Conservation (phyloP, 1,140 invertebrate species). For the Atta cephalotes region DNA sequence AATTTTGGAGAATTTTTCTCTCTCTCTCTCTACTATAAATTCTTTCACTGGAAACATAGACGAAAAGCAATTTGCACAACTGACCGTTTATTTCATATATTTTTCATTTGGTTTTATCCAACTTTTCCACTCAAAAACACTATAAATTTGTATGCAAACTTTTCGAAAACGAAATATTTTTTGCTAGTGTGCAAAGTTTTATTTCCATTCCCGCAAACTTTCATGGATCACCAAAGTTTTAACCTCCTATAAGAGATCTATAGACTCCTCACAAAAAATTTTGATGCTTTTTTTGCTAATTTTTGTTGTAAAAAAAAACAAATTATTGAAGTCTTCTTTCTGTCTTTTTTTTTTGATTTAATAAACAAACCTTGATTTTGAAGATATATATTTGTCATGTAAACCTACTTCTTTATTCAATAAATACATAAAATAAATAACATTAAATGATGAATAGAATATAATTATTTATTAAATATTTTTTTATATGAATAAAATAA, state of each 20-base stretch:
- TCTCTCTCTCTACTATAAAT: background rate
- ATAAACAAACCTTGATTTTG: background rate
- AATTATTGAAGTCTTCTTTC: background rate
- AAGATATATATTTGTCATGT: background rate
- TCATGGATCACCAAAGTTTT: background rate
- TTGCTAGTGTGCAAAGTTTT: background rate
- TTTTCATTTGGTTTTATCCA: background rate
- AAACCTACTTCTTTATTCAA: background rate
- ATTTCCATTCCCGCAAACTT: background rate
- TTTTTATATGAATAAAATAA: background rate
- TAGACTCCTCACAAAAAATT: background rate
- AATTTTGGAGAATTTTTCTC: background rate
- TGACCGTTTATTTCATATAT: background rate
- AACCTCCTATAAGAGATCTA: background rate
- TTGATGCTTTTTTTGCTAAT: background rate
- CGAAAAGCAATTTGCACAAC: background rate
- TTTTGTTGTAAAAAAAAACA: background rate
- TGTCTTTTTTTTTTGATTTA: background rate
- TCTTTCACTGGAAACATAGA: background rate
- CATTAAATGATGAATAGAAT: background rate
- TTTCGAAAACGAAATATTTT: conserved; percentile 2
- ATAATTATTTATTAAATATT: background rate
- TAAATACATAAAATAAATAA: background rate
- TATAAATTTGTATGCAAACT: too few species aligned
- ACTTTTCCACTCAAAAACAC: conserved; percentile 5